Base-by-base conservation (phyloP, 2,797 vertebrate genomes). In the Poeciliopsis turneri region DNA sequence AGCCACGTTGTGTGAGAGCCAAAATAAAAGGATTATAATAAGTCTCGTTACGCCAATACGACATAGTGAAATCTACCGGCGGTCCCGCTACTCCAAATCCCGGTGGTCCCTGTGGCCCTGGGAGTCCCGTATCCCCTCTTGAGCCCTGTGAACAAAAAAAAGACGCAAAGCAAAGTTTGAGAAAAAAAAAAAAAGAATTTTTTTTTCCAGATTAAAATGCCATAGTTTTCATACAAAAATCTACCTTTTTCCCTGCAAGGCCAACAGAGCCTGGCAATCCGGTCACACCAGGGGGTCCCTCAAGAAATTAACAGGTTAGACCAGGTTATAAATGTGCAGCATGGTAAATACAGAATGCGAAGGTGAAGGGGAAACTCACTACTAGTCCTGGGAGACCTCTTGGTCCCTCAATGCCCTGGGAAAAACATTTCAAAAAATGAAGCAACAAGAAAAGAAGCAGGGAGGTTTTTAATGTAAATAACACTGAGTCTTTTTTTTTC, bases 101-200 rank as follows among this genome's bases (percentile, higher is more conserved):
- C 0, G 84, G 70, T 4, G 94, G 95, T 2, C 98, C 98, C 7
- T 94, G 90, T 36, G 95, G 95, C 77, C 98, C 98, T 1, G 82
- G 78, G 15, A 85, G 90, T 13, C 98, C 98, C 55, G 80, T 92
- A 30, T 94, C 86, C 15, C 98, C 98, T 2, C 68, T 81, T 49
- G 88, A 80, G 39, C 98, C 98, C 97, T 99, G 82, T 49, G 51
- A 87, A 74, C 15, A 82, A 39, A 20, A 86, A 43, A 43, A 82
- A 83, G n/a, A 64, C 0, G 0, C 10, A 75, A 46, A 12, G 1
- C 11, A 2, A 77, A 23, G 70, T 20, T 46, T 33, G 49, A 39
- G 30, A 72, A 28, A 13, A 25, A 12, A 45, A 2, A 43, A 43
- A 43, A 13, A 3, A 3, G 8, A 7, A 7, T 7, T 45, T 12